A percentile compares a stretch with the other conserved stretches of the same genome.
These are phyloP conservation scores for Capricornis sumatraensis DNA, from an alignment of 2,113 vertebrate species.

Conservation along the genomic window DNA sequence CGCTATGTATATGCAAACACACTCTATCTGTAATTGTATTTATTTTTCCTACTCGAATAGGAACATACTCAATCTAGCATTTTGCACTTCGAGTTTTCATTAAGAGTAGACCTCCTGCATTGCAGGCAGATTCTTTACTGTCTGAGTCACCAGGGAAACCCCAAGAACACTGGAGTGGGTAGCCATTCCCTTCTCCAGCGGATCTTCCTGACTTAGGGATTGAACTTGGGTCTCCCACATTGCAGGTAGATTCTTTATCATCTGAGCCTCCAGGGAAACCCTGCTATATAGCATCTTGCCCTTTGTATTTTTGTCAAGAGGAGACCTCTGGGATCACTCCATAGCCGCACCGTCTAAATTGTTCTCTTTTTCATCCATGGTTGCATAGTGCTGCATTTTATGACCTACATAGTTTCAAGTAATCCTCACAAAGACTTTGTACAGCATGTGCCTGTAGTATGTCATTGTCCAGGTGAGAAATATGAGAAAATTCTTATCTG, in stretches of 20 bases:
- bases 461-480: not conserved
- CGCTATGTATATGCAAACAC: not conserved
- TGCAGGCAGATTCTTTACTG: not conserved
- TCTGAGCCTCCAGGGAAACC: not conserved
- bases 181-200: not conserved
- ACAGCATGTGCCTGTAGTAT: rapidly evolving
- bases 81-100: not conserved
- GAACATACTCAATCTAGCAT: not conserved
- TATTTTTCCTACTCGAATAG: not conserved
- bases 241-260: not conserved
- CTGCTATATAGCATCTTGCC: not conserved
- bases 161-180: not conserved
- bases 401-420: not conserved
- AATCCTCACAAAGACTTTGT: not conserved
- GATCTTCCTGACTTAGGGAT: not conserved
- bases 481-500: not conserved
- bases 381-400: not conserved
- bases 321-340: not conserved
- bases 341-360: not conserved
- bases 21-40: not conserved
- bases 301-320: not conserved
- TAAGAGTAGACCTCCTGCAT: not conserved
- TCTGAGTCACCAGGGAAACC: not conserved
- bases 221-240: not conserved
- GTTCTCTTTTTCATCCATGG: not conserved